phyloP scores from a whole-genome alignment of 92 coral and sea anemone genomes.

The Phymanthus crucifer region DNA sequence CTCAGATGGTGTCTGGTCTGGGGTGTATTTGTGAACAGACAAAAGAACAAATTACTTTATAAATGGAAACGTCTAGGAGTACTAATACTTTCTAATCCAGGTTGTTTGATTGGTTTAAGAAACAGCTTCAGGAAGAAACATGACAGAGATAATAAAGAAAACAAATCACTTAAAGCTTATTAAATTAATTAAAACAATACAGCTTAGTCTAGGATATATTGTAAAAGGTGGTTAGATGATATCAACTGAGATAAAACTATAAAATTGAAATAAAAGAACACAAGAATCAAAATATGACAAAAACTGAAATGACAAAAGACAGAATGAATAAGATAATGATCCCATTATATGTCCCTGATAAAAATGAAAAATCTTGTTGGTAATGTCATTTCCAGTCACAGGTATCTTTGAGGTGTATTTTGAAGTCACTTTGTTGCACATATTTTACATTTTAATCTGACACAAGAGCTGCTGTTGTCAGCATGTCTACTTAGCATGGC shows the following conservation, averaged over 20 bases:
- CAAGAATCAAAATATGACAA: background rate
- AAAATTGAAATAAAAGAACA: background rate
- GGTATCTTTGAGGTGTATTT: background rate
- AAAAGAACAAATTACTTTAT: background rate
- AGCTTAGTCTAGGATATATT: background rate
- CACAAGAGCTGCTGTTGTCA: background rate
- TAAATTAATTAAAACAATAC: background rate
- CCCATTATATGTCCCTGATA: too few species aligned
- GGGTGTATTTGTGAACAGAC: background rate
- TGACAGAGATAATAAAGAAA: background rate
- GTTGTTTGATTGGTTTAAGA: background rate
- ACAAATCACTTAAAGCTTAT: background rate
- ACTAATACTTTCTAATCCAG: background rate
- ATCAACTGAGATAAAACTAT: background rate
- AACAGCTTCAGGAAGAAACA: background rate
- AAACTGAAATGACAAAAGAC: background rate
- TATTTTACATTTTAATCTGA: background rate
- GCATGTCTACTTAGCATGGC: background rate
- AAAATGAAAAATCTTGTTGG: too few species aligned
- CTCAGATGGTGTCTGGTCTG: background rate
- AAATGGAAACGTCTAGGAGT: background rate
- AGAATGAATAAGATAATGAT: too few species aligned
- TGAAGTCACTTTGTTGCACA: background rate
- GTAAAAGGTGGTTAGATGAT: background rate
- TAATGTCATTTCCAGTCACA: background rate